Percentiles rank a stretch among this genome's conserved stretches.
These are phyloP conservation scores for Novumbra hubbsi DNA, from an alignment of 2,797 vertebrate species.

Conservation along the genomic window DNA sequence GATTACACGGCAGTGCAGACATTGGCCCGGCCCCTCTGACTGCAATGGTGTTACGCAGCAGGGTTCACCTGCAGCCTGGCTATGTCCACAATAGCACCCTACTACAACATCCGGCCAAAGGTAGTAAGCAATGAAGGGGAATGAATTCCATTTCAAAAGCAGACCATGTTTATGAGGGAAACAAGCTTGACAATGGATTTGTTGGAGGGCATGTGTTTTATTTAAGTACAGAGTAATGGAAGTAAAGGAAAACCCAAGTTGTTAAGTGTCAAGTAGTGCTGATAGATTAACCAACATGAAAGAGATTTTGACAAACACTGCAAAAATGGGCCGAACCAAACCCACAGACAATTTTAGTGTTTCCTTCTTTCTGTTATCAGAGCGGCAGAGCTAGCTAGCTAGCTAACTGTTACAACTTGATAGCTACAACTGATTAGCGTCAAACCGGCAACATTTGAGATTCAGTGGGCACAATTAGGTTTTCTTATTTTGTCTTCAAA, in stretches of 20 bases:
- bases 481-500: no score
- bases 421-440: no score
- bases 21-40: conserved; percentile 21
- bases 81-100: neutral
- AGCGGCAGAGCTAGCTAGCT: no score
- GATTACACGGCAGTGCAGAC: conserved; percentile 31
- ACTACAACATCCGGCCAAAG: neutral
- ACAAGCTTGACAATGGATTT: neutral
- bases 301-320: no score
- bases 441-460: no score
- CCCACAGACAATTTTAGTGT: no score
- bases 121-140: neutral
- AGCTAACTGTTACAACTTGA: no score
- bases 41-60: conserved; percentile 34
- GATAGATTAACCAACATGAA: no score
- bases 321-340: no score
- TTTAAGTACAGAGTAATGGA: neutral
- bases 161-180: neutral
- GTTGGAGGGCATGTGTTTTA: no score
- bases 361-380: no score
- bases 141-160: neutral
- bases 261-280: neutral
- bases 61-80: conserved; percentile 22
- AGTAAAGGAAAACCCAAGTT: neutral
- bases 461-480: no score